These are phyloP conservation scores for Camponotus floridanus DNA, from an alignment of 1,140 invertebrate genomes.

Conservation along the genomic window DNA sequence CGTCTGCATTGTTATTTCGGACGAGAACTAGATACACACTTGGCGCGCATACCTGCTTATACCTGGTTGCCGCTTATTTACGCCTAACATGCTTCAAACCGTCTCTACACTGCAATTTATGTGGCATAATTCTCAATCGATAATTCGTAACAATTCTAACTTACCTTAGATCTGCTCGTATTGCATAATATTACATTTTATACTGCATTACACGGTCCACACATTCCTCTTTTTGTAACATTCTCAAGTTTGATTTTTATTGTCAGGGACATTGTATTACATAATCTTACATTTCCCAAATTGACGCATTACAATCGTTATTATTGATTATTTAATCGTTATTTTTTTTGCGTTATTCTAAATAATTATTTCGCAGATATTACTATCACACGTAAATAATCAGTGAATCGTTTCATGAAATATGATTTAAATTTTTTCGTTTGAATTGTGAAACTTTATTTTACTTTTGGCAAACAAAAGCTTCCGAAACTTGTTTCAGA, in stretches of 20 bases:
- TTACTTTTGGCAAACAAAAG: slow-evolving; percentile 40
- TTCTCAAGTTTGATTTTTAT: not conserved
- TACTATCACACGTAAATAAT: slow-evolving; percentile 1
- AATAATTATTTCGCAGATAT: slow-evolving; percentile 18
- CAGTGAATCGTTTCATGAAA: not conserved
- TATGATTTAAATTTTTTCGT: slow-evolving; percentile 2
- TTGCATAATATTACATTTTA: not conserved
- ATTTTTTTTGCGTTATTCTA: not conserved
- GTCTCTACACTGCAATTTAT: slow-evolving; percentile 4
- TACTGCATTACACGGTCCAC: not conserved
- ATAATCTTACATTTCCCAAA: not conserved
- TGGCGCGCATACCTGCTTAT: slow-evolving; percentile 44
- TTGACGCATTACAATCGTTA: not conserved
- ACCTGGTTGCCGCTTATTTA: slow-evolving; percentile 42
- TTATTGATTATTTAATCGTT: not conserved
- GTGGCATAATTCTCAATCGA: not conserved
- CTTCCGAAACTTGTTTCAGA: slow-evolving; percentile 31
- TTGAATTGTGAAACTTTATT: slow-evolving; percentile 37
- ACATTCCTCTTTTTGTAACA: not conserved
- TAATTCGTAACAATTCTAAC: not conserved
- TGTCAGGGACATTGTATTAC: not conserved
- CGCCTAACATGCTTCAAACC: not conserved
- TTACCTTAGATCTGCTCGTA: not conserved
- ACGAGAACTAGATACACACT: slow-evolving; percentile 63
- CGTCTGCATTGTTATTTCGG: slow-evolving; percentile 70